phyloP scores from a whole-genome alignment of 2,888 invertebrate genomes.

The Leptopterna dolabrata region DNA sequence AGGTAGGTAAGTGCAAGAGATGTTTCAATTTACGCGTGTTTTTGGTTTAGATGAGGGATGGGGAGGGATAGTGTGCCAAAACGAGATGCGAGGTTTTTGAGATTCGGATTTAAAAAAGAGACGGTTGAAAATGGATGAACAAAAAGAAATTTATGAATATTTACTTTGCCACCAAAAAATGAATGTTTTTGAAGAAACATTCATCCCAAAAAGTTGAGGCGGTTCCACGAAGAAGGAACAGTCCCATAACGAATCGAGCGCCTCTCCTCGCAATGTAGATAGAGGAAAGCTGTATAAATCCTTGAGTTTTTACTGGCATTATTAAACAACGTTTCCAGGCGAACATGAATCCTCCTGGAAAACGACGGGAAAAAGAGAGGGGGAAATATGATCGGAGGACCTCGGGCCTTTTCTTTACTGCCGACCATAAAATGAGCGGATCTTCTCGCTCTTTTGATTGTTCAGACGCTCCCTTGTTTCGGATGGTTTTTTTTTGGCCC shows the following conservation, averaged over 20 bases:
- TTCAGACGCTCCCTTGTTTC: constrained; percentile 17
- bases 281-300: constrained; percentile 29
- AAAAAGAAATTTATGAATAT: no score
- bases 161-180: no score
- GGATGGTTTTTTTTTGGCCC: not conserved
- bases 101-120: no score
- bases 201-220: no score
- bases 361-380: constrained; percentile 4
- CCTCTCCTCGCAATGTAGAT: not conserved
- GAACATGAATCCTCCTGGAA: constrained; percentile 14
- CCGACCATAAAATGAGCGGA: constrained; percentile 18
- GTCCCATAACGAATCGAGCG: not conserved
- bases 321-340: constrained; percentile 46
- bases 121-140: no score
- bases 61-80: no score
- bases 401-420: not conserved
- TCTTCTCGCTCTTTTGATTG: constrained; percentile 20
- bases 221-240: no score
- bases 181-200: no score
- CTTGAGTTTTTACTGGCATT: constrained; percentile 44
- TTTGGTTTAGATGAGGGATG: no score
- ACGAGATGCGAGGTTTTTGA: no score
- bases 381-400: constrained; percentile 12
- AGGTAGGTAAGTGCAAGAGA: no score
- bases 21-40: no score